Evolutionary conservation across 2,797 vertebrate genomes (phyloP).

Genomic region (Phaenicophaeus curvirostris): DNA sequence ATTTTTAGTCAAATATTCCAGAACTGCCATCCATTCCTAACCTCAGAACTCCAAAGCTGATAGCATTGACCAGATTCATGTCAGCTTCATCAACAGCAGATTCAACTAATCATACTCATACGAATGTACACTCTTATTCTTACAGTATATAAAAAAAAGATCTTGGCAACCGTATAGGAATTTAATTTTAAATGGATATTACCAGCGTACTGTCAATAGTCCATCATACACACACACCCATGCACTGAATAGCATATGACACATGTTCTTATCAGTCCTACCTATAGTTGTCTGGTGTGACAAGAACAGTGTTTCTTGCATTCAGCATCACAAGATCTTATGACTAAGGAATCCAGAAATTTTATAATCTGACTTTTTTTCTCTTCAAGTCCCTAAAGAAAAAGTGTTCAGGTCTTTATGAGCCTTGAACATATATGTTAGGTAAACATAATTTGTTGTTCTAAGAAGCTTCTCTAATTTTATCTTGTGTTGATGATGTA

Average conservation of each 20-base stretch:
- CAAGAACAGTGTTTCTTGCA: not conserved
- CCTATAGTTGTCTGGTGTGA: not conserved
- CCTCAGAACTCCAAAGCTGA: not conserved
- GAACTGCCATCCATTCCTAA: not conserved
- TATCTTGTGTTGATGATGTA: not conserved
- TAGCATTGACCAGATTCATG: not conserved
- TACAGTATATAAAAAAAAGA: not conserved
- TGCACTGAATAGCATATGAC: not conserved
- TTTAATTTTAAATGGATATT: not conserved
- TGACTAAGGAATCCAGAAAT: not conserved
- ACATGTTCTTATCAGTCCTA: not conserved
- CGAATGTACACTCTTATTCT: not conserved
- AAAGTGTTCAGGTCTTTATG: not conserved
- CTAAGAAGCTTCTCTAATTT: not conserved
- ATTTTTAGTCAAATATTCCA: not conserved
- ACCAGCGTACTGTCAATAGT: not conserved
- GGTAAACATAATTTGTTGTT: not conserved
- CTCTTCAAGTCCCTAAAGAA: not conserved
- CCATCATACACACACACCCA: no score
- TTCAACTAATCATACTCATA: not conserved
- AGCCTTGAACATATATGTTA: not conserved
- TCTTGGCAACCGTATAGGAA: not conserved
- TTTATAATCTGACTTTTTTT: not conserved
- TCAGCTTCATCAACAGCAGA: not conserved
- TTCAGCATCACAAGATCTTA: not conserved